Base-by-base conservation (phyloP, 1,140 invertebrate genomes). In the Sarcophaga peregrina region DNA sequence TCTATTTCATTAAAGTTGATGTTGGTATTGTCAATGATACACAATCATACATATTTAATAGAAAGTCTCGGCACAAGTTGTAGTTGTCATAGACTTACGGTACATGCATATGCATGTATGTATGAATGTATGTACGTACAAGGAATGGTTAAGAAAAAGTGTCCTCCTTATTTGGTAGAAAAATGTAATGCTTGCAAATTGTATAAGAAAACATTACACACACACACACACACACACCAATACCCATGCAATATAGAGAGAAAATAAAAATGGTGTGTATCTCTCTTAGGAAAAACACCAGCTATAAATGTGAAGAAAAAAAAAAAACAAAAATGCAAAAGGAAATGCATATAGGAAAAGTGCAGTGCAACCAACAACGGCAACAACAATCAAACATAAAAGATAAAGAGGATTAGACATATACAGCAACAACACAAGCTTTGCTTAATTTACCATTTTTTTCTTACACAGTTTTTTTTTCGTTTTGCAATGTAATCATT, bases 141-240 rank as follows among this genome's bases (percentile, higher is more conserved):
- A 78, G 75, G 75, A 78, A 78, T 78, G 47, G 9, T 52, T 47
- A 50, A 52, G 75, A 78, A 78, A 78, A 47, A 75, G n/a, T 52
- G 48, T 78, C 75, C 75, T 50, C 75, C 75, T 50, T 78, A 78
- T 25, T 50, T 50, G 75, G 75, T 17, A 20, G 17, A 50, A 52
- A 50, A 48, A 62, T 62, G 17, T 4, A 75, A 50, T 48, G 13
- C n/a, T 45, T 76, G 46, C 74, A 76, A 76, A 72, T 72, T 72
- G 37, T 72, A 25, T 20, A 62, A 52, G 50, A 52, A 62, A 62
- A 17, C 17, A 68, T 20, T 20, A 9, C 62, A 68, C 1, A 52
- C 62, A 68, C n/a, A 2, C 25, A 2, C 25, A 37, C n/a, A 37
- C 4, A 37, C 25, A 37, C 25, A 2, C 25, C 4, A 1, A 37